Percentiles rank a stretch among this genome's conserved stretches.
phyloP scores from a whole-genome alignment of 2,797 vertebrate genomes.

The Rhadinocentrus ornatus region DNA sequence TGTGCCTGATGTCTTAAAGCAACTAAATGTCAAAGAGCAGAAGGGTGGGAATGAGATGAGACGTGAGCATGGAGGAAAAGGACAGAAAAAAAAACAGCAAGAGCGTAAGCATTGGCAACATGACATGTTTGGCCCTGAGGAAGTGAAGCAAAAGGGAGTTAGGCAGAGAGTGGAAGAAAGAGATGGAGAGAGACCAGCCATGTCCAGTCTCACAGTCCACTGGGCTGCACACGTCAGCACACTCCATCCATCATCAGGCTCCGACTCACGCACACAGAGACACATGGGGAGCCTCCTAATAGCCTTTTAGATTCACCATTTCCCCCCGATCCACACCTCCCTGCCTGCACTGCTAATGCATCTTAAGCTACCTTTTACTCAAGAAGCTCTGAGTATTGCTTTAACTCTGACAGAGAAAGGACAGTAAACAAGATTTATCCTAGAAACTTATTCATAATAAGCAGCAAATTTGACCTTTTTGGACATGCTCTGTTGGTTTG shows the following conservation, averaged over 20 bases:
- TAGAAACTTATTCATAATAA: not conserved
- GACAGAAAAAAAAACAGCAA: slow-evolving; percentile 16
- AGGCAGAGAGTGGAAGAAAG: slow-evolving; percentile 60
- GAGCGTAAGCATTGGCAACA: slow-evolving; percentile 52
- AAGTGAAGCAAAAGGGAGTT: slow-evolving; percentile 72
- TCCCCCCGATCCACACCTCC: slow-evolving; percentile 66
- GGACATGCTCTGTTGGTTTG: not conserved
- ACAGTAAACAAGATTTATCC: not conserved
- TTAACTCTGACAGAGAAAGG: slow-evolving; percentile 18
- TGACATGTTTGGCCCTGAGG: slow-evolving; percentile 77
- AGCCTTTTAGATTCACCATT: slow-evolving; percentile 79
- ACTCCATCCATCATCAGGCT: slow-evolving; percentile 79
- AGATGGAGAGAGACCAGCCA: slow-evolving; percentile 78
- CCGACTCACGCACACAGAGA: slow-evolving; percentile 48
- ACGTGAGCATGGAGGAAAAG: slow-evolving; percentile 14
- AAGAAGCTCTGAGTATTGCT: slow-evolving; percentile 33
- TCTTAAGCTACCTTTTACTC: slow-evolving; percentile 54
- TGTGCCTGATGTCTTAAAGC: slow-evolving; percentile 53
- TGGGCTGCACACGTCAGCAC: slow-evolving; percentile 81
- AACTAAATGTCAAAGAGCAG: slow-evolving; percentile 61
- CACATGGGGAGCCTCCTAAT: slow-evolving; percentile 68
- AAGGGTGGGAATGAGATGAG: slow-evolving; percentile 11
- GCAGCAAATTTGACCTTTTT: slow-evolving; percentile 6
- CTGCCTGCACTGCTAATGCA: slow-evolving; percentile 66
- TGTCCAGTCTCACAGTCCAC: slow-evolving; percentile 83